Evolutionary conservation across 23 tunicate genomes (phyloP), one percentile per base, ranked within the genome.

Genomic region (Halocynthia roretzi): DNA sequence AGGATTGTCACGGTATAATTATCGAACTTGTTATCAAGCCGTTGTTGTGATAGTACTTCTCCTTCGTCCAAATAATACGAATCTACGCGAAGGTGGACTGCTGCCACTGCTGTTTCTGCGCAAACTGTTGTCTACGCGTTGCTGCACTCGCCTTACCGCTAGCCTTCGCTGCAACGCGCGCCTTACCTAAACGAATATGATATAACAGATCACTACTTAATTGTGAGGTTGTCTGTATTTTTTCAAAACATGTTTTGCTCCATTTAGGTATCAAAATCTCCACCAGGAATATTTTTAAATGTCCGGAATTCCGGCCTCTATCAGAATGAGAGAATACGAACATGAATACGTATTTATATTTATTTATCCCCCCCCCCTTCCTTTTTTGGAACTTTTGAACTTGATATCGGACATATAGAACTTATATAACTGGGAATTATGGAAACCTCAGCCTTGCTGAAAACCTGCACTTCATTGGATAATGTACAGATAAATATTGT

Each of bases 141-240:
- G 55, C 58, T 88, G 79, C 70, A 88, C 60, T 11, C 84, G 51
- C 53, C 72, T 68, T 19, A 56, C 21, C 49, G 73, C 72, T 53
- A 82, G 0, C 11, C 77, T 77, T 14, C 95, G 83, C 54, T 83
- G 85, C 18, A 88, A 31, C 6, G 87, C 95, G 14, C 95, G 80
- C 69, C 87, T 62, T 0, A 88, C 87, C 95, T 88, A 54, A 5
- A 53, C 51, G 56, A 68, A 74, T 11, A 56, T 15, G 20, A 14
- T 40, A 10, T 58, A 19, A 60, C 11, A 10, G 11, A 6, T 48
- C 23, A 58, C 17, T 58, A 15, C 17, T 2, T 4, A 58, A 58
- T 58, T 15, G 2, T 60, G 4, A 2, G 64, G 64, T n/a, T 31
- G 1, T 31, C 44, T 31, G 44, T n/a, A n/a, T 31, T 31, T 31